Percentiles rank a stretch among this genome's conserved stretches.
Conservation (phyloP, 2,113 vertebrate species). For the Pundamilia nyererei region DNA sequence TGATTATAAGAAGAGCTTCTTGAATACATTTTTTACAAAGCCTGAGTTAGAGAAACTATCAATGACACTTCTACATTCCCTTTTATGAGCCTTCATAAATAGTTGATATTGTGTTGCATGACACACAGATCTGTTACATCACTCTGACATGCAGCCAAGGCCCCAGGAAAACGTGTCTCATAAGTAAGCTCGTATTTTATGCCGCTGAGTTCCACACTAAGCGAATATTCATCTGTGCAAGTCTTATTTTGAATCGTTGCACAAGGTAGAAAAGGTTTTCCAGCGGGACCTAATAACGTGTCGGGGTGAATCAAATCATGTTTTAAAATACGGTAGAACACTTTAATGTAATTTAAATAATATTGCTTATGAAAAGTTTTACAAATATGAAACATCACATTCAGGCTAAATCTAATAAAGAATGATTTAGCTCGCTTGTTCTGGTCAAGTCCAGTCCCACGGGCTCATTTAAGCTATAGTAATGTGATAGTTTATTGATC, state of each 20-base stretch:
- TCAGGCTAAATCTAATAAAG: neutral
- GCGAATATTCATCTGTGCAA: neutral
- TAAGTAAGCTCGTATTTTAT: neutral
- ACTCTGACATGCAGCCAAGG: constrained; percentile 17
- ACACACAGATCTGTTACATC: constrained; percentile 31
- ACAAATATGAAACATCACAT: neutral
- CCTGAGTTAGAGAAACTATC: neutral
- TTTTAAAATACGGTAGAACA: neutral
- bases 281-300: neutral
- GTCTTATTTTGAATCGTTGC: neutral
- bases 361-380: neutral
- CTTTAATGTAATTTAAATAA: neutral
- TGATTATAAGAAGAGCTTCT: neutral
- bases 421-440: neutral
- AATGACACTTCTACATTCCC: neutral
- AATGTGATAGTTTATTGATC: constrained; percentile 10
- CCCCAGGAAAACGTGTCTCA: neutral
- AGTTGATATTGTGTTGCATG: constrained; percentile 8
- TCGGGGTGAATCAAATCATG: neutral
- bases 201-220: neutral
- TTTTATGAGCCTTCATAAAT: constrained; percentile 38
- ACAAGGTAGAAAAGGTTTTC: neutral
- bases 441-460: neutral
- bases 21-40: neutral
- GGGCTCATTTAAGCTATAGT: neutral